These are phyloP conservation scores for Propithecus deckenii DNA, from an alignment of 2,797 vertebrate species.

Conservation along the genomic window DNA sequence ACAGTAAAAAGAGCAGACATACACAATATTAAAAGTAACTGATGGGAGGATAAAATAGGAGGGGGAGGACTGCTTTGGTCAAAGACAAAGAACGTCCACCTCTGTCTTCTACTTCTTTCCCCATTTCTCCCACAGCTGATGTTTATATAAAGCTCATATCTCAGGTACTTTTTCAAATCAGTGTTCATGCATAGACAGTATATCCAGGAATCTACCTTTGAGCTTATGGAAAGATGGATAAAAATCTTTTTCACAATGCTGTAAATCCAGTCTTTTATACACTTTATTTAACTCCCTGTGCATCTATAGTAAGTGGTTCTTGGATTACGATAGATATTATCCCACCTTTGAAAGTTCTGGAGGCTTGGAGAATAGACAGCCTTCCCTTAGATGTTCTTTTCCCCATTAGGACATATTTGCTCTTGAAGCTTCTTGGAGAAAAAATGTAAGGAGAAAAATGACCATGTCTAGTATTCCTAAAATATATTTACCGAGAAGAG, in stretches of 20 bases:
- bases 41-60: not conserved
- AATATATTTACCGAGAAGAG: constrained; percentile 3
- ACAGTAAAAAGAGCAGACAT: not conserved
- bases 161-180: constrained; percentile 2
- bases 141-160: not conserved
- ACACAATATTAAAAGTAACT: not conserved
- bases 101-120: not conserved
- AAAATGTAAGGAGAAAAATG: constrained; percentile 46
- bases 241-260: not conserved
- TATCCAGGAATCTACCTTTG: not conserved
- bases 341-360: not conserved
- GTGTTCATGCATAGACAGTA: not conserved
- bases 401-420: not conserved
- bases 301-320: not conserved
- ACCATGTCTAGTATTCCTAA: not conserved
- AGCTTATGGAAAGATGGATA: not conserved
- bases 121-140: not conserved
- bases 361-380: not conserved
- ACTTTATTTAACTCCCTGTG: not conserved
- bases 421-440: not conserved
- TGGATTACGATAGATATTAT: not conserved
- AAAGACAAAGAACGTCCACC: not conserved
- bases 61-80: not conserved
- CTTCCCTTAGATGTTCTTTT: not conserved
- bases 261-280: not conserved